These are phyloP conservation scores for Nettapus auritus DNA, from an alignment of 2,113 vertebrate genomes.

Conservation along the genomic window DNA sequence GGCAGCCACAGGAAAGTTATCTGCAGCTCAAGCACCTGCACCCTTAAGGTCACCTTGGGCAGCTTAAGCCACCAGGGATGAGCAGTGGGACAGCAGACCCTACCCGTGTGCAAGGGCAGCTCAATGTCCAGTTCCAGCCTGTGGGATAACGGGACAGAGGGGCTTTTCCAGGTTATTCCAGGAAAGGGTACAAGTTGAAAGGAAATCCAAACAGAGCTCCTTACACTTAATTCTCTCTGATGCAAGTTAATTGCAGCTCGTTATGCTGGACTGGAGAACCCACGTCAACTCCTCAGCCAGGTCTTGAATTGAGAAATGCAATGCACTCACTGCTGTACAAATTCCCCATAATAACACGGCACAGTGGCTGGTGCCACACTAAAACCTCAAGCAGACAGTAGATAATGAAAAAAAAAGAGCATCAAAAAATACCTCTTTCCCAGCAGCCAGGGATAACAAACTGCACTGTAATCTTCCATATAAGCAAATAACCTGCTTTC, in stretches of 20 bases:
- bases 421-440: background rate
- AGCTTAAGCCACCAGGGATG: fast-evolving
- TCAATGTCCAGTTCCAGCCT: too few relatives aligned
- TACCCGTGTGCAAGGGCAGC: background rate
- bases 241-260: background rate
- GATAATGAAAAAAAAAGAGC: background rate
- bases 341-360: background rate
- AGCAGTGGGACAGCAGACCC: background rate
- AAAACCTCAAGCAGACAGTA: background rate
- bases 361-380: too few relatives aligned
- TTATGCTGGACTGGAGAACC: background rate
- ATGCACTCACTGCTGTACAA: fast-evolving
- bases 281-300: background rate
- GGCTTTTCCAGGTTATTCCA: background rate
- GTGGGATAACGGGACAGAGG: fast-evolving
- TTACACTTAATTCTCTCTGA: too few relatives aligned
- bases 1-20: background rate
- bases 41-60: background rate
- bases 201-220: background rate
- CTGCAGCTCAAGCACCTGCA: too few relatives aligned
- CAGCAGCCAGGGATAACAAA: background rate
- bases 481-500: background rate
- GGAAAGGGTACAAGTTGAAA: background rate
- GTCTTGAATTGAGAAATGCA: fast-evolving
- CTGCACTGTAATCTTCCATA: background rate